Evolutionary conservation across 2,797 vertebrate genomes (phyloP), one percentile per base, ranked within the genome.

Genomic region (Thamnophis elegans): DNA sequence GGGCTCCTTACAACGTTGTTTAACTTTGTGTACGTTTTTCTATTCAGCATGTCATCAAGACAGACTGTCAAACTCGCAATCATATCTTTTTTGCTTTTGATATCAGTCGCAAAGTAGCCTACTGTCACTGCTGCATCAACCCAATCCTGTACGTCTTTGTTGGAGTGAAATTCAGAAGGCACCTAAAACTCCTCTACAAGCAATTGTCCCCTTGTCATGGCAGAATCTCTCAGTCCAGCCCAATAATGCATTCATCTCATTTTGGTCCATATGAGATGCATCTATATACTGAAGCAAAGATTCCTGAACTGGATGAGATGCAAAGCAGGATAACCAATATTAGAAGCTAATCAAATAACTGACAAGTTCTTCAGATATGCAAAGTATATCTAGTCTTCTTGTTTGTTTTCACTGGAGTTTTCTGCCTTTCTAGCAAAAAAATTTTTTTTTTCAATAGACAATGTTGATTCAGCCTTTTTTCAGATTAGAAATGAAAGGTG

Each of bases 71-170:
- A 3, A 0, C 91, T 5, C 94, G 32, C 6, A 96, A 92, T 10
- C 87, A 42, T 0, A 53, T 98, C 18, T 96, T 94, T 7, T 97
- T 98, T 0, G 97, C 97, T 20, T 94, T 98, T 85, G 94, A 97
- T 58, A 54, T 99, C 92, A 97, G 97, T 92, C 97, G 98, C 9
- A 94, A 98, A 32, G 85, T 99, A 36, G 99, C 99, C 28, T 99
- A 98, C 95, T 98, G 98, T 2, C 99, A 99, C 94, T 99, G 99
- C 95, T 99, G 98, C 95, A 97, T 99, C 47, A 99, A 99, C 95
- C 99, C 99, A 0, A 96, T 99, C 87, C 98, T 99, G 96, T 99
- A 99, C 0, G 98, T 99, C 36, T 98, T 99, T 26, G 97, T 98
- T 1, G 99, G 99, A 5, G 96, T 99, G 89, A 99, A 99, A 96